Evolutionary conservation across 35 echinoderm and acorn worm species (phyloP), one percentile per base, ranked within the genome.

Genomic region (Ophioderma brevispina): DNA sequence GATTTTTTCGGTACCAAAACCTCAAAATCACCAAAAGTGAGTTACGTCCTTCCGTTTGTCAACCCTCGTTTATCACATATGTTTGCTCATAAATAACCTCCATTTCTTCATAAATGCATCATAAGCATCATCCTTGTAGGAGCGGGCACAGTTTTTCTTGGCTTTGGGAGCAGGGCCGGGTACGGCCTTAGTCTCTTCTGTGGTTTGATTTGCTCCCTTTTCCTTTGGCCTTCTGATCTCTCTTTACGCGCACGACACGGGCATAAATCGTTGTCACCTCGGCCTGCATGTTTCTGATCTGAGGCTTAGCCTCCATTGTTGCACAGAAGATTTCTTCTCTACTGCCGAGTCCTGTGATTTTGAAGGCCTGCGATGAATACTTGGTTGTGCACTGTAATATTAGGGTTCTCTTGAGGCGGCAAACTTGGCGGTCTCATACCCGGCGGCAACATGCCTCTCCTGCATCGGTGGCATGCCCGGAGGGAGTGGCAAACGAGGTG

Each of bases 31-130:
- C n/a, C n/a, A n/a, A n/a, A n/a, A n/a, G n/a, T n/a, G n/a, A n/a
- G n/a, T n/a, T n/a, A n/a, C n/a, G n/a, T n/a, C n/a, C n/a, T n/a
- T n/a, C n/a, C n/a, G n/a, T n/a, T n/a, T n/a, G n/a, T n/a, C n/a
- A n/a, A n/a, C n/a, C n/a, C n/a, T n/a, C n/a, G n/a, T n/a, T n/a
- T n/a, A n/a, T n/a, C n/a, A n/a, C n/a, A n/a, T n/a, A n/a, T n/a
- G n/a, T n/a, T n/a, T n/a, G n/a, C 36, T 92, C 64, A 98, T 84
- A 1, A 94, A n/a, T 50, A 46, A 87, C 94, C 39, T 64, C 76
- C 97, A 99, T 99, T 92, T 99, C 97, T 78, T 93, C 97, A 99
- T 99, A 77, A 99, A 99, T 39, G 95, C 91, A 92, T 95, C 88
- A 35, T 99, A 99, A 28, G 97, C 97, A 70, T 99, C 97, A 56